Base-by-base conservation (phyloP, 2,797 vertebrate species). In the Neoniphon sammara region DNA sequence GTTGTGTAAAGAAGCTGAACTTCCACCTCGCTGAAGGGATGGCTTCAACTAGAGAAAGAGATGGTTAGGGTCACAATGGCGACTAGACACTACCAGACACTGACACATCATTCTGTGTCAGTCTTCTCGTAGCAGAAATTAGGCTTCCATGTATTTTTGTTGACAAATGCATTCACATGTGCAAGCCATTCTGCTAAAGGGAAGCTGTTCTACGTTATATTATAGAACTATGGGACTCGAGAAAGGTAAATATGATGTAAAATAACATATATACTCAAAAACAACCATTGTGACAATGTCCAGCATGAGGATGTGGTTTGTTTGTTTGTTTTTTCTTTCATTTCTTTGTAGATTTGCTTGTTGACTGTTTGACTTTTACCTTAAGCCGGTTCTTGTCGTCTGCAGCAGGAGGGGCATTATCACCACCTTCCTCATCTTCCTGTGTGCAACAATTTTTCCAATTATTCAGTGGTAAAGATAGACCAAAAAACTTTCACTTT, bases 1-100 rank as follows among this genome's bases (percentile, higher is more conserved):
- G 94, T 98, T 98, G 94, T 99, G 97, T 42, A 99, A 92, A 75
- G 97, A 99, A 66, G 96, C 95, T 0, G 96, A 96, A 88, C 97
- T 98, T 61, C 95, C 95, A 59, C 95, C 97, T 82, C 96, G 90
- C 89, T 96, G 95, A 77, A 99, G 94, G 75, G 89, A 66, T 2
- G 96, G 91, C 36, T 92, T 93, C 31, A 95, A 88, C 97, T 98
- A 88, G 9, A 83, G 82, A 85, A 72, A 81, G 25, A 89, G 18
- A 81, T 6, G 54, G 9, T 80, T 68, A 82, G 76, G 86, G 73
- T 90, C 60, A 93, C 8, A 78, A 77, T 7, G 59, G 59, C 47
- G 52, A 52, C 42, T 64, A 27, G n/a, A 59, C 58, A 71, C 12
- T 30, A 46, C 70, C 50, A 68, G 12, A 77, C 42, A 77, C 20